Evolutionary conservation across 2,797 vertebrate species (phyloP), one percentile per base, ranked within the genome.

Genomic region (Lepus townsendii): DNA sequence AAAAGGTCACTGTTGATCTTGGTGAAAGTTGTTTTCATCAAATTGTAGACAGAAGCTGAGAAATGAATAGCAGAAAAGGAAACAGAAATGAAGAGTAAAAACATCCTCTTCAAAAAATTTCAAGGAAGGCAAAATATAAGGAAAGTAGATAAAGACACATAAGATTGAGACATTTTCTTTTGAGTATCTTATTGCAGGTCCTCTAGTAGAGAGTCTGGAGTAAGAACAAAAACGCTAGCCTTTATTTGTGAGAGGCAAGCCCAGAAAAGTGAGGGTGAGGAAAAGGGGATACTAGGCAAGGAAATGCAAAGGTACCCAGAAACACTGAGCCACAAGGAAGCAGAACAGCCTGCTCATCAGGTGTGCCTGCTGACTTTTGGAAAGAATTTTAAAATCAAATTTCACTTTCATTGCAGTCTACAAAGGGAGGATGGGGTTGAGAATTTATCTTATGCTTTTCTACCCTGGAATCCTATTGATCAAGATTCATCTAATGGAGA

Each of bases 1-100:
- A 73, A 93, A 91, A 77, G 76, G 42, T 95, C 94, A 92, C 80
- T 96, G 86, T 85, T 93, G 88, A 96, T 95, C 75, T 89, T 73
- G 57, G 79, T 66, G 88, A 96, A 90, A 89, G 47, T 83, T 92
- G 79, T 96, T 90, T 80, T 83, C 94, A 82, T 95, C 80, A 95
- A 88, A 95, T 69, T 79, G 76, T 63, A 80, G 84, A 88, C 50
- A 91, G n/a, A 88, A 94, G 19, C 22, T 47, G 52, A 76, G n/a
- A 68, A 95, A 94, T 93, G 80, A 96, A 95, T 75, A 62, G 63
- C 54, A 57, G 79, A 83, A 90, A 90, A 94, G 85, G 83, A 88
- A 94, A 93, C 35, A 85, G 82, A 94, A 57, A 93, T 88, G 90
- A 84, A 85, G 69, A 32, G 35, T 24, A 54, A 83, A 87, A 62